Base-by-base conservation (phyloP, 1,140 invertebrate species). In the Drosophila lini region DNA sequence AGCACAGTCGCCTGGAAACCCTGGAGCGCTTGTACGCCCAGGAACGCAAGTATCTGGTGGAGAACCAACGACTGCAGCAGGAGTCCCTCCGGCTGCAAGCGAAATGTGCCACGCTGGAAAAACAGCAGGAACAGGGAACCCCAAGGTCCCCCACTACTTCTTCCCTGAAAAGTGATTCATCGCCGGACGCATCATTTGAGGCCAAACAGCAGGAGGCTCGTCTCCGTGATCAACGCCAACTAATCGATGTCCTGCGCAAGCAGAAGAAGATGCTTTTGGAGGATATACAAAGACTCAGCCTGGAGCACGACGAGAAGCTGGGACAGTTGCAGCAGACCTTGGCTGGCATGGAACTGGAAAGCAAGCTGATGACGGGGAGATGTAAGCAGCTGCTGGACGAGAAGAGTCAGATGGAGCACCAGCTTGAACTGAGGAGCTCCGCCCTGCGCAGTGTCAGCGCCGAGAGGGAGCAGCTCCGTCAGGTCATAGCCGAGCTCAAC, bases 41-140 rank as follows among this genome's bases (percentile, higher is more conserved):
- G 65, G 91, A 92, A 50, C 80, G 91, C 0, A 92, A 90, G 19
- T 92, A 91, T 42, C 80, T 92, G 71, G 25, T 90, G 32, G 91
- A 92, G 6, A 92, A 85, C 67, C 91, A 92, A 52, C 61, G 56
- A 44, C 63, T 92, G n/a, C 91, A 92, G 52, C 79, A 83, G 38
- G 89, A 92, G 28, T 69, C 91, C 11, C 55, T 69, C 22, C 73
- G 67, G 5, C 64, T 92, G 8, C 64, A 84, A 38, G 59, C 60
- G 0, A 83, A 83, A 47, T 92, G 85, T 41, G 71, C 59, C 7
- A 44, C 75, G 3, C 48, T 92, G 7, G 85, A 91, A 32, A 62
- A 57, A 25, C 69, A 79, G 60, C 32, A 65, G n/a, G 60, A 75
- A 11, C 52, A 52, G 10, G 53, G 8, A 8, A 38, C 34, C 2